Percentiles rank a stretch among this genome's conserved stretches.
phyloP scores from a whole-genome alignment of 2,113 vertebrate genomes.

The Neogobius melanostomus region DNA sequence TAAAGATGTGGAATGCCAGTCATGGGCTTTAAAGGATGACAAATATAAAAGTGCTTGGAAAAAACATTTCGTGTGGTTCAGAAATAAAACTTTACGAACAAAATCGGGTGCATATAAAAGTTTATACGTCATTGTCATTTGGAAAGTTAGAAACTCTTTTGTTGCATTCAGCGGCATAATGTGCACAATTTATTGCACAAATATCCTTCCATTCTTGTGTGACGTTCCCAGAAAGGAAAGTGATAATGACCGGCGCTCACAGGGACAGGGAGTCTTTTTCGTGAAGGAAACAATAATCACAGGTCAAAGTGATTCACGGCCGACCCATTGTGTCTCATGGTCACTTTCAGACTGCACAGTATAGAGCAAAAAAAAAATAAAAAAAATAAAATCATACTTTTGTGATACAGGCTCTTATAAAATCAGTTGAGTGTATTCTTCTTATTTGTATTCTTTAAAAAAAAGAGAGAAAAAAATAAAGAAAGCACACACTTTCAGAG shows the following conservation, averaged over 20 bases:
- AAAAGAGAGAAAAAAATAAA: no score
- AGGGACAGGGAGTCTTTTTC: conserved; percentile 55
- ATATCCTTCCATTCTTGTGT: conserved; percentile 29
- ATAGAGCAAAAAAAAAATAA: conserved; percentile 57
- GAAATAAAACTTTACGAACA: no score
- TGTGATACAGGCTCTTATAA: not conserved
- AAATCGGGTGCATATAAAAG: no score
- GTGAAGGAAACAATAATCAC: conserved; percentile 72
- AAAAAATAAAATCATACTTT: conserved; percentile 45
- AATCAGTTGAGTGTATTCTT: no score
- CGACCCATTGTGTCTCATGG: conserved; percentile 52
- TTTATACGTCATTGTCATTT: not conserved
- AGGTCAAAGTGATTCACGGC: conserved; percentile 72
- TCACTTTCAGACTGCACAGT: conserved; percentile 61
- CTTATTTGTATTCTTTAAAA: no score
- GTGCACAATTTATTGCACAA: not conserved
- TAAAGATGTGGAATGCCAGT: no score
- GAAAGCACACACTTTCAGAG: no score
- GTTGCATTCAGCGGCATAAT: not conserved
- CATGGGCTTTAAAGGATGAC: no score
- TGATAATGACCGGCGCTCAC: conserved; percentile 22
- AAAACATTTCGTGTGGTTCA: no score
- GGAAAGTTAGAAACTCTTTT: not conserved
- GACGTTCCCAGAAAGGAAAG: conserved; percentile 46
- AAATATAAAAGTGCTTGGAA: no score